Percentiles rank a stretch among this genome's conserved stretches.
Conservation (phyloP, 2,888 invertebrate genomes). For the Hypomecis punctinalis region DNA sequence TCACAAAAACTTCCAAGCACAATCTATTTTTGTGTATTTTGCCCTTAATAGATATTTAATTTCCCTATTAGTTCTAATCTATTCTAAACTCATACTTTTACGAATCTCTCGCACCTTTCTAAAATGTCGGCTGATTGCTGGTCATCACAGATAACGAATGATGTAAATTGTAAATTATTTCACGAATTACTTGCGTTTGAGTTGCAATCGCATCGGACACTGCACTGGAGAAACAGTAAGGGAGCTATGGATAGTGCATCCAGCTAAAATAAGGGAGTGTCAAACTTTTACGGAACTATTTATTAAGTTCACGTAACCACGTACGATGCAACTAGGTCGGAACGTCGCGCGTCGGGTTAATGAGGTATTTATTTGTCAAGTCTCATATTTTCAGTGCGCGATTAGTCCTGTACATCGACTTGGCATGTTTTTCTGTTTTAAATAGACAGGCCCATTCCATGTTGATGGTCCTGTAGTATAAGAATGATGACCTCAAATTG, state of each 20-base stretch:
- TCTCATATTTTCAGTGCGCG: too few relatives aligned
- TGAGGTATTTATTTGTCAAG: too few relatives aligned
- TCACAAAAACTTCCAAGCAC: neutral
- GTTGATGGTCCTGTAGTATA: too few relatives aligned
- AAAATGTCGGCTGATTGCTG: conserved; percentile 34
- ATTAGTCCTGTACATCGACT: too few relatives aligned
- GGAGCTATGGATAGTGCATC: too few relatives aligned
- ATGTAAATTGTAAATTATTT: conserved; percentile 25
- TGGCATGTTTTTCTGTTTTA: too few relatives aligned
- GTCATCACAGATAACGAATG: conserved; percentile 38
- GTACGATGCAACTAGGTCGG: too few relatives aligned
- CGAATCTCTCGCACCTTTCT: conserved; percentile 36
- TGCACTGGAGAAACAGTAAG: conserved; percentile 14
- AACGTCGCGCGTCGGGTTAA: too few relatives aligned
- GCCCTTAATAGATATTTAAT: conserved; percentile 24
- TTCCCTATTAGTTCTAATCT: conserved; percentile 1
- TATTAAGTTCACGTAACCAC: too few relatives aligned
- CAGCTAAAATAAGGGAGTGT: too few relatives aligned
- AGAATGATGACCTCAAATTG: too few relatives aligned
- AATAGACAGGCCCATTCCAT: too few relatives aligned
- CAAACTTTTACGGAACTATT: neutral
- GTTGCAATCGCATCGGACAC: neutral
- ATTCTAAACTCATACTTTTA: conserved; percentile 15
- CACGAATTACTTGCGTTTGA: conserved; percentile 8
- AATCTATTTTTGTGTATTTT: neutral